These are phyloP conservation scores for Antennarius maculatus DNA, from an alignment of 2,797 vertebrate species.

Conservation along the genomic window DNA sequence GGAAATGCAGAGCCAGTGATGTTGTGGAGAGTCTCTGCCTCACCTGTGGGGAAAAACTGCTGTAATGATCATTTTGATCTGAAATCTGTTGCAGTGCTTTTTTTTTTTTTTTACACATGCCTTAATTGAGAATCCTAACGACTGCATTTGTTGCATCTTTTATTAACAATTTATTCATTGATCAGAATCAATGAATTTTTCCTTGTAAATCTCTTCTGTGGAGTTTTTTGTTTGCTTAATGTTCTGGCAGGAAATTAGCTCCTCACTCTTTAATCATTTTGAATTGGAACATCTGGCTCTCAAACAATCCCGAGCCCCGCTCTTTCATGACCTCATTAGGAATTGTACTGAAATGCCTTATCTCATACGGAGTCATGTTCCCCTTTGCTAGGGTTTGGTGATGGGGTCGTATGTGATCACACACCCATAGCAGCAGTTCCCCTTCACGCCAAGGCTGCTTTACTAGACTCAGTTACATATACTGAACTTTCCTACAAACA, in stretches of 20 bases:
- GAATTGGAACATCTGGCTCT: conserved; percentile 69
- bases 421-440: conserved; percentile 8
- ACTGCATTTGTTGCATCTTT: conserved; percentile 29
- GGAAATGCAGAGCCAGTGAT: conserved; percentile 54
- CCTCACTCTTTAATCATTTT: conserved; percentile 46
- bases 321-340: conserved; percentile 57
- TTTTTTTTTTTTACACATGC: conserved; percentile 34
- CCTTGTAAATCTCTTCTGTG: no score
- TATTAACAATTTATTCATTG: conserved; percentile 39
- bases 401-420: conserved; percentile 13
- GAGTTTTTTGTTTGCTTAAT: no score
- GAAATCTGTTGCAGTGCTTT: conserved; percentile 35
- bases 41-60: conserved; percentile 40
- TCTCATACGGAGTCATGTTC: conserved; percentile 45
- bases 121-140: conserved; percentile 37
- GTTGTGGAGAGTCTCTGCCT: conserved; percentile 32
- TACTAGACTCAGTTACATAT: conserved; percentile 2
- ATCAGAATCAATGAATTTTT: conserved; percentile 39
- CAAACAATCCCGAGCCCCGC: conserved; percentile 41
- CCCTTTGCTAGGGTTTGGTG: conserved; percentile 12
- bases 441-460: neutral
- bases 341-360: conserved; percentile 51
- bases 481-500: conserved; percentile 7
- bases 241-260: no score
- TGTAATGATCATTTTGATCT: conserved; percentile 33